Percentiles rank a stretch among this genome's conserved stretches.
These are phyloP conservation scores for Agrochola lota DNA, from an alignment of 2,888 invertebrate species.

Conservation along the genomic window DNA sequence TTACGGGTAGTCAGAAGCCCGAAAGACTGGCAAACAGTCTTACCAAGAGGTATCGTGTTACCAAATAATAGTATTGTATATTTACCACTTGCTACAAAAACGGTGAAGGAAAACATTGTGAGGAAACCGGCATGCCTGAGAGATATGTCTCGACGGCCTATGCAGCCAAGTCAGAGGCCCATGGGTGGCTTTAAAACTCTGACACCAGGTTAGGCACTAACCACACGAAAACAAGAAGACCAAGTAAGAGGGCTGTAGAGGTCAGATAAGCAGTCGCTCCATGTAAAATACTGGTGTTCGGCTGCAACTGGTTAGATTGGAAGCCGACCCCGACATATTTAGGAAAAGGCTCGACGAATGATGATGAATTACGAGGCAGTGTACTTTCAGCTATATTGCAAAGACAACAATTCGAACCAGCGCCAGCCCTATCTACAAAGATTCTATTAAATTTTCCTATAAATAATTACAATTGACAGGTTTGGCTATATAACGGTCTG, in stretches of 20 bases:
- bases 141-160: no score
- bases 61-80: no score
- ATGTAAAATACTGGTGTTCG: not conserved
- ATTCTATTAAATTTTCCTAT: constrained; percentile 62
- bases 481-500: constrained; percentile 38
- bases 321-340: not conserved
- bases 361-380: not conserved
- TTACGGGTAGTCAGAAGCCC: not conserved
- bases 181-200: no score
- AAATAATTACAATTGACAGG: constrained; percentile 59
- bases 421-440: constrained; percentile 41
- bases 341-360: not conserved
- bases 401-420: not conserved
- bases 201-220: no score
- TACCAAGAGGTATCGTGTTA: not conserved
- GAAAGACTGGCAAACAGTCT: no score
- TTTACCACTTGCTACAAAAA: no score
- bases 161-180: no score
- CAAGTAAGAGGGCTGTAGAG: not conserved
- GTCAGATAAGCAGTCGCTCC: not conserved
- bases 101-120: no score
- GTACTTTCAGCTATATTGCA: not conserved
- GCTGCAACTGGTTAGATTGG: not conserved
- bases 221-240: no score
- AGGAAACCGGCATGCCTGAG: no score